Evolutionary conservation across 1,140 invertebrate species (phyloP), one percentile per base, ranked within the genome.

Genomic region (Drosophila auraria): DNA sequence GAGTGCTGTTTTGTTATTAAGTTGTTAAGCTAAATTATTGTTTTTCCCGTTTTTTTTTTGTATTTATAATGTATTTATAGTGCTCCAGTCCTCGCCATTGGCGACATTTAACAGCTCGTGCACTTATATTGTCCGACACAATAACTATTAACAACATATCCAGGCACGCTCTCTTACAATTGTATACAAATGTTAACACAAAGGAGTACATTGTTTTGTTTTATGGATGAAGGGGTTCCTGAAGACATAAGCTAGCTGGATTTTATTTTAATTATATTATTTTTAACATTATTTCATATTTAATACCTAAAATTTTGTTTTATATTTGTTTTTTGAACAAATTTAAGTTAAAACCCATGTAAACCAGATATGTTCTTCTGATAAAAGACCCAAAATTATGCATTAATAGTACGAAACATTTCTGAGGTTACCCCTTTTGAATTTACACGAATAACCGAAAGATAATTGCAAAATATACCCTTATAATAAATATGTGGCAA

Each of bases 21-120:
- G 86, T 89, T 89, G 86, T 89, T 89, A 90, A 89, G 70, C 79
- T 86, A 80, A 86, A 82, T 91, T 86, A 82, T 90, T 90, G 75
- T 72, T 73, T 78, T 72, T 72, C 45, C 25, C 47, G 44, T 64
- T 63, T 56, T 64, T 61, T 64, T 63, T 57, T 36, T 11, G 33
- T 36, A 36, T 36, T 36, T 36, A 9, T 5, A 20, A 62, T 60
- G 45, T 57, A 73, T 57, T 66, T 76, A 60, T 70, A 53, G 47
- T 38, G 47, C 47, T 30, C 14, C 17, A 11, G 27, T 50, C 62
- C 45, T 42, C 17, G 60, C 50, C 81, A 57, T 58, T 70, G 86
- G 84, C 82, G 79, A 76, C 81, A 86, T 76, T 89, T 89, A 89
- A 78, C 81, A 82, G 79, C 83, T 89, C 81, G 70, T 89, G 83